Percentiles rank a stretch among this genome's conserved stretches.
Evolutionary conservation across 2,113 vertebrate genomes (phyloP).

Genomic region (Orcinus orca): DNA sequence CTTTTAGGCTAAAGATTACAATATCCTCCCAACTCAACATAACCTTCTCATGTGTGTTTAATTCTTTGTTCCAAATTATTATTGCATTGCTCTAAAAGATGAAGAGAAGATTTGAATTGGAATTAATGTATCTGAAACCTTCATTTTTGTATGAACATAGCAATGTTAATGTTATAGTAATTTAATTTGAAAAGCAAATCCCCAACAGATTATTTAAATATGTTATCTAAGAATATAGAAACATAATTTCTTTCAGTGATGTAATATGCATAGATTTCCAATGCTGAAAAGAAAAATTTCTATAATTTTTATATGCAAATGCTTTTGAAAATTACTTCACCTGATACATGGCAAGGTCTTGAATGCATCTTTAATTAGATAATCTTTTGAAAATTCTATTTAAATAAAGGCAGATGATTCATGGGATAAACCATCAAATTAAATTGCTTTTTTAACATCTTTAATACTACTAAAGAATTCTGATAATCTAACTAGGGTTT

Average conservation of each 20-base stretch:
- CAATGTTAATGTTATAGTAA: constrained; percentile 64
- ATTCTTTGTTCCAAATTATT: constrained; percentile 46
- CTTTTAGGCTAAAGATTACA: constrained; percentile 6
- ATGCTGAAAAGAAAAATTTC: constrained; percentile 62
- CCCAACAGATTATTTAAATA: constrained; percentile 63
- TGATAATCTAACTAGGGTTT: background rate
- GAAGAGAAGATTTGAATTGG: constrained; percentile 37
- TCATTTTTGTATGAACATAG: constrained; percentile 51
- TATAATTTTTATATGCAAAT: constrained; percentile 45
- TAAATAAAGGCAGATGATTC: constrained; percentile 58
- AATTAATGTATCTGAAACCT: constrained; percentile 48
- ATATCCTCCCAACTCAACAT: background rate
- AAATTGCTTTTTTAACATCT: constrained; percentile 12
- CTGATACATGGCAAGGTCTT: constrained; percentile 41
- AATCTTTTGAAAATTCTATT: constrained; percentile 53
- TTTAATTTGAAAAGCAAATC: constrained; percentile 75
- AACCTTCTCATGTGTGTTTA: constrained; percentile 27
- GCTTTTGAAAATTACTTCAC: constrained; percentile 57
- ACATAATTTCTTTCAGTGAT: constrained; percentile 52
- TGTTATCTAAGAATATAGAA: constrained; percentile 65
- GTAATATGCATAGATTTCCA: constrained; percentile 22
- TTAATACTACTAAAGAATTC: background rate
- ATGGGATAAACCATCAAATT: constrained; percentile 42
- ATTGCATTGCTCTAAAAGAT: constrained; percentile 28
- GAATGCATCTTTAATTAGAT: constrained; percentile 57